Percentiles rank a stretch among this genome's conserved stretches.
These are phyloP conservation scores for Limnothrissa miodon DNA, from an alignment of 2,113 vertebrate genomes.

Conservation along the genomic window DNA sequence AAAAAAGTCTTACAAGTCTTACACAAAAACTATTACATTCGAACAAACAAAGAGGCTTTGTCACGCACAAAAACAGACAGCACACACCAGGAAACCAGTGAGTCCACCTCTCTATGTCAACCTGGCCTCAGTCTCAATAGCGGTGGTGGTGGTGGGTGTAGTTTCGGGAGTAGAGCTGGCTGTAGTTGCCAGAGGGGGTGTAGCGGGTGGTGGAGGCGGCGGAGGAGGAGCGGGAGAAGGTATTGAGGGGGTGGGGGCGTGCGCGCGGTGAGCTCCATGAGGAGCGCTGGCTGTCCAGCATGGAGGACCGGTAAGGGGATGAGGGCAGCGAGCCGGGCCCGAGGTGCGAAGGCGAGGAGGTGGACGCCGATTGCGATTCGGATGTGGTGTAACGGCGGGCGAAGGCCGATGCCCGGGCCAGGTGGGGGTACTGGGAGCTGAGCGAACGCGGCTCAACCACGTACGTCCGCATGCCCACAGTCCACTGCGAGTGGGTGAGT, in stretches of 20 bases:
- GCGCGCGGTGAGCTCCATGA: constrained; percentile 62
- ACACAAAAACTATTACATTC: constrained; percentile 19
- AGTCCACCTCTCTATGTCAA: constrained; percentile 66
- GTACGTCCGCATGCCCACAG: constrained; percentile 62
- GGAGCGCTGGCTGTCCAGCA: constrained; percentile 58
- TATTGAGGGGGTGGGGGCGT: constrained; percentile 52
- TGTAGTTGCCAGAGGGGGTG: constrained; percentile 57
- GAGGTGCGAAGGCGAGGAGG: constrained; percentile 38
- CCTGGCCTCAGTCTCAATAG: constrained; percentile 54
- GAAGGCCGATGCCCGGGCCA: constrained; percentile 45
- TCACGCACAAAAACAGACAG: constrained; percentile 59
- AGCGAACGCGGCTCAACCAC: constrained; percentile 65
- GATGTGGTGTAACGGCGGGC: constrained; percentile 45
- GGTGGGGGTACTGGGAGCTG: constrained; percentile 50
- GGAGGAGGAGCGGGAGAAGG: constrained; percentile 47
- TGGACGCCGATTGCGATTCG: constrained; percentile 48
- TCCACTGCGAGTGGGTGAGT: constrained; percentile 63
- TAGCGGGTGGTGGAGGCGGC: constrained; percentile 46
- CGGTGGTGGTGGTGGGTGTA: constrained; percentile 66
- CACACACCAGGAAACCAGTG: constrained; percentile 63
- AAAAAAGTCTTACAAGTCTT: too few relatives aligned
- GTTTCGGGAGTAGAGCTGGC: constrained; percentile 63
- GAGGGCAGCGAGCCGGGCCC: constrained; percentile 57
- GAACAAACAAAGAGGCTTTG: not conserved
- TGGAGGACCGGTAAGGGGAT: constrained; percentile 60